Base-by-base conservation (phyloP, 2,797 vertebrate species). In the Crypturellus tataupa region DNA sequence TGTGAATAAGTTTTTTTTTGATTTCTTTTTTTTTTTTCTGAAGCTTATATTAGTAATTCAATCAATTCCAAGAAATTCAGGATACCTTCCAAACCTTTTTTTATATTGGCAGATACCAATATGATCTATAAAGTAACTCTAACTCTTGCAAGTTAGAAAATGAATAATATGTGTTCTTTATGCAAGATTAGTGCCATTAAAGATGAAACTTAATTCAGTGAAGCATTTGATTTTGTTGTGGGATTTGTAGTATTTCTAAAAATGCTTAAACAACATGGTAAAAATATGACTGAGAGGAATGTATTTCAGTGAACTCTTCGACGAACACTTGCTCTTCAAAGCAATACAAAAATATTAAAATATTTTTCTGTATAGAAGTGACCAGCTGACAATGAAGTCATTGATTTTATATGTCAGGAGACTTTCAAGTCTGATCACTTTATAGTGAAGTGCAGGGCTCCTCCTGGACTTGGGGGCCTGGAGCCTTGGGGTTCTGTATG, bases 241-340 rank as follows among this genome's bases (percentile, higher is more conserved):
- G 39, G 64, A 19, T 23, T 62, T 83, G 77, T 31, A 39, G 14
- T 62, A 49, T 86, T 89, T 82, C 60, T 35, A 90, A 31, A 85
- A 51, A 89, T 62, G 31, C 7, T 70, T 87, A 31, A 73, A 6
- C 18, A 5, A 42, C 7, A 3, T 31, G 15, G 29, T 80, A 89
- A 56, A 59, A 19, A 9, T 85, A 29, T 44, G 29, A 24, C 10
- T 40, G 63, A 70, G 35, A 40, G 20, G 15, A 23, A 20, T 35
- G 6, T 0, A 0, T 68, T 90, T 87, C 42, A 62, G 31, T 17
- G 10, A 23, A 20, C 7, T 77, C 2, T 31, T 76, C 37, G 3
- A 39, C 7, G 31, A 73, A 56, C 21, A 27, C 14, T 64, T 90
- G 49, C 27, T 87, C 12, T 83, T 87, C 29, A 59, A 78, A 87